Evolutionary conservation across 2,797 vertebrate genomes (phyloP), one percentile per base, ranked within the genome.

Genomic region (Enteromius treurensis): DNA sequence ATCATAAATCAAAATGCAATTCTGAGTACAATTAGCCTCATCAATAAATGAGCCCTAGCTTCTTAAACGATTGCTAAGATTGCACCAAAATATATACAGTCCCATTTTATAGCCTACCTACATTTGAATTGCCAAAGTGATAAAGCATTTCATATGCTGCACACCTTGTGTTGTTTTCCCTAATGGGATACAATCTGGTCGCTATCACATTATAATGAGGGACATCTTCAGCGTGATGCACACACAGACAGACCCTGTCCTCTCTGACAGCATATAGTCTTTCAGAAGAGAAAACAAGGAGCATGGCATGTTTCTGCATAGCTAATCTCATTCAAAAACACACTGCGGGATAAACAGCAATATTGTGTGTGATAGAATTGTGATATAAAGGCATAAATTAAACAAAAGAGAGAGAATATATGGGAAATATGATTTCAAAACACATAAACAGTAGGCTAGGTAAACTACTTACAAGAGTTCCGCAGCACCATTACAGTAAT

Each of bases 111-210:
- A 40, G 37, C 37, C 37, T 37, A 68, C 62, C 47, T 67, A 62
- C 60, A 26, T 23, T 82, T 68, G 60, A 55, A 51, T 37, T 67
- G 81, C 47, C 81, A 76, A 45, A 42, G 71, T 76, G 60, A 67
- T 76, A 67, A 68, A 76, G 34, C 62, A 37, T 68, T 76, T 82
- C 47, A 68, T 77, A 58, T 82, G 81, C 71, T 45, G 47, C 62
- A 65, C 73, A 82, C 81, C 86, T 87, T 91, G 90, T 90, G 89
- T 90, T 91, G 89, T 92, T 92, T 87, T 85, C 84, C 89, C 88
- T 93, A 92, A 93, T 91, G 91, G 88, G 88, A 92, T 90, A 88
- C 92, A 91, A 93, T 92, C 90, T 92, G 89, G 90, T 90, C 83
- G 74, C 90, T 89, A 92, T 92, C 92, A 92, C 92, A 93, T 93